phyloP scores from a whole-genome alignment of 2,888 invertebrate genomes.

The Polymixis flavicincta region DNA sequence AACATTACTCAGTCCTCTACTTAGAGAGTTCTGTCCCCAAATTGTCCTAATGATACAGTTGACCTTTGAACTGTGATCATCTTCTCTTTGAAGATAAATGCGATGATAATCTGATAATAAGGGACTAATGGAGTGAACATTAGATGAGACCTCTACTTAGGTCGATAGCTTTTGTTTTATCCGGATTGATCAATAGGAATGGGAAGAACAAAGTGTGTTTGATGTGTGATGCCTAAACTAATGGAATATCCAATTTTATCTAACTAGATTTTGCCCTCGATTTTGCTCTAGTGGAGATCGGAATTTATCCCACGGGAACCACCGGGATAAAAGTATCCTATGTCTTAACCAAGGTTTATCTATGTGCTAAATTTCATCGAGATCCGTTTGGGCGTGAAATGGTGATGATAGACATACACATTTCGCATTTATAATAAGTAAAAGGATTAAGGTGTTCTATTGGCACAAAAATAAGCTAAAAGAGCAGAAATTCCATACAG shows the following conservation, averaged over 20 bases:
- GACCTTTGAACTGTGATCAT: constrained; percentile 18
- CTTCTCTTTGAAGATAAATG: constrained; percentile 48
- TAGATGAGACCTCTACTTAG: constrained; percentile 12
- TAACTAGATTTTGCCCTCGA: too few relatives aligned
- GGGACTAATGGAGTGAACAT: constrained; percentile 35
- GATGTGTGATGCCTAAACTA: background rate
- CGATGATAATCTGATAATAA: constrained; percentile 44
- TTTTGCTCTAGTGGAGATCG: too few relatives aligned
- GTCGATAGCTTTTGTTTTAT: constrained; percentile 18
- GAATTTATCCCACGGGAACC: too few relatives aligned
- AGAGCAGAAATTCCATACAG: too few relatives aligned
- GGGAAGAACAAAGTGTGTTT: background rate
- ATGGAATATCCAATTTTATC: background rate
- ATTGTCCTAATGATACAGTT: constrained; percentile 18
- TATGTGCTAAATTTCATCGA: too few relatives aligned
- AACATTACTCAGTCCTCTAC: background rate
- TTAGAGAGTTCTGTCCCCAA: constrained; percentile 7
- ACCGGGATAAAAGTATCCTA: too few relatives aligned
- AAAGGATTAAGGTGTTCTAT: too few relatives aligned
- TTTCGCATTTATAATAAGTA: too few relatives aligned
- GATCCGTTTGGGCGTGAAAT: too few relatives aligned
- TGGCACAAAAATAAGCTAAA: too few relatives aligned
- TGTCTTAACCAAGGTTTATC: too few relatives aligned
- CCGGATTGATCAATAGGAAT: background rate
- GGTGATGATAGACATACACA: too few relatives aligned